phyloP scores from a whole-genome alignment of 2,797 vertebrate genomes.

The Cheirogaleus major region DNA sequence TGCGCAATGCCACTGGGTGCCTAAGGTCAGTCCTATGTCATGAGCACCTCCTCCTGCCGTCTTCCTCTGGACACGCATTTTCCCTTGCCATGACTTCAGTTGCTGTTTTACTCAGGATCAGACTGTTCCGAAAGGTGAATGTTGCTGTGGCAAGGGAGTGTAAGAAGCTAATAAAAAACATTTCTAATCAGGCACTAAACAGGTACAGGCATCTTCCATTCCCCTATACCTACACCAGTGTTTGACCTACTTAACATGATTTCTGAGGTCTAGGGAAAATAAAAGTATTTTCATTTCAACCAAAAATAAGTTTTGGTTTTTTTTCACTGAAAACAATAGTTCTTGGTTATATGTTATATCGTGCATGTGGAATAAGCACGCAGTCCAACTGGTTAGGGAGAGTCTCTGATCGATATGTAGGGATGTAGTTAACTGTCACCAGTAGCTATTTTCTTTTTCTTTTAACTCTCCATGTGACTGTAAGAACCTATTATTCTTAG shows the following conservation, averaged over 20 bases:
- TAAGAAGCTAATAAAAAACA: background rate
- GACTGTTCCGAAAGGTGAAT: background rate
- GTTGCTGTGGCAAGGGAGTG: background rate
- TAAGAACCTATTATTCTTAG: background rate
- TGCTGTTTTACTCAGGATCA: background rate
- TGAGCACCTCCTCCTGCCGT: fast-evolving
- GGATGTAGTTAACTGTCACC: background rate
- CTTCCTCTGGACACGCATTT: fast-evolving
- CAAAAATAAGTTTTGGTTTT: background rate
- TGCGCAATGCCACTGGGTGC: slow-evolving; percentile 99
- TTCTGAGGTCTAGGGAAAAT: background rate
- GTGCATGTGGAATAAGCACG: background rate
- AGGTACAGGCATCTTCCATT: fast-evolving
- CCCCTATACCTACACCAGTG: background rate
- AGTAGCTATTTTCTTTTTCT: background rate
- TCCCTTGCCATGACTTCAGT: background rate
- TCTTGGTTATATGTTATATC: background rate
- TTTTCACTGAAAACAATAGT: background rate
- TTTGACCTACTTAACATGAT: background rate
- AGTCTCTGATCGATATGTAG: background rate
- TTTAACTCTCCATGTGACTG: background rate
- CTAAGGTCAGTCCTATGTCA: slow-evolving; percentile 90
- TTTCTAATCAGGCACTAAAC: background rate
- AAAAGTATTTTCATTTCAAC: background rate
- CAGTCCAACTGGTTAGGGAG: background rate